Evolutionary conservation across 2,888 invertebrate genomes (phyloP).

Genomic region (Chaetogeoica ovagalla): DNA sequence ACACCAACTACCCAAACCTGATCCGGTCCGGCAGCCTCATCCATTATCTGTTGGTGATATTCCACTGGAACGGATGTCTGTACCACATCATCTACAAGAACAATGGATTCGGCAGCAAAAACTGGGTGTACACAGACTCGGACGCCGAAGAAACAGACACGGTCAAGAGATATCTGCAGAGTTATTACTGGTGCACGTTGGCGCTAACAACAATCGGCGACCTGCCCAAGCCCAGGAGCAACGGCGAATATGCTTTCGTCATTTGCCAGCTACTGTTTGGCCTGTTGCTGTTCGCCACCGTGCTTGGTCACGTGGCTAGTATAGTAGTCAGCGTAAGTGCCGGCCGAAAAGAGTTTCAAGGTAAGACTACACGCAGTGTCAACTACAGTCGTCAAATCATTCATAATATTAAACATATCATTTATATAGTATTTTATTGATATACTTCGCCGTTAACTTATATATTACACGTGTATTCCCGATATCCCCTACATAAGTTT

Average conservation of each 20-base stretch:
- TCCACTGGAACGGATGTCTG: constrained; percentile 99
- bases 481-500: too few species aligned
- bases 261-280: constrained; percentile 93
- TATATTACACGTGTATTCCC: too few species aligned
- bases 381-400: background rate
- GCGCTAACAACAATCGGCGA: constrained; percentile 95
- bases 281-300: constrained; percentile 91
- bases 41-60: constrained; percentile 95
- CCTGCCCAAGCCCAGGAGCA: constrained; percentile 86
- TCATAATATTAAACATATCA: background rate
- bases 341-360: constrained; percentile 97
- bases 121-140: constrained; percentile 87
- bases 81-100: constrained; percentile 96
- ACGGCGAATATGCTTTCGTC: constrained; percentile 93
- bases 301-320: constrained; percentile 95
- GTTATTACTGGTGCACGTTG: constrained; percentile 97
- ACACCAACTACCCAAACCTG: constrained; percentile 98
- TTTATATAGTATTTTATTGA: too few species aligned
- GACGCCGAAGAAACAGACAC: constrained; percentile 85
- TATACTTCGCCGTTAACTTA: too few species aligned
- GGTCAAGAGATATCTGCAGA: constrained; percentile 93
- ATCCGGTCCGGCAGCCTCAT: constrained; percentile 89
- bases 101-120: constrained; percentile 90
- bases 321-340: constrained; percentile 97
- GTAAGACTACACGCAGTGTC: constrained; percentile 62